Evolutionary conservation across 2,888 invertebrate genomes (phyloP).

Genomic region (Hedya salicella): DNA sequence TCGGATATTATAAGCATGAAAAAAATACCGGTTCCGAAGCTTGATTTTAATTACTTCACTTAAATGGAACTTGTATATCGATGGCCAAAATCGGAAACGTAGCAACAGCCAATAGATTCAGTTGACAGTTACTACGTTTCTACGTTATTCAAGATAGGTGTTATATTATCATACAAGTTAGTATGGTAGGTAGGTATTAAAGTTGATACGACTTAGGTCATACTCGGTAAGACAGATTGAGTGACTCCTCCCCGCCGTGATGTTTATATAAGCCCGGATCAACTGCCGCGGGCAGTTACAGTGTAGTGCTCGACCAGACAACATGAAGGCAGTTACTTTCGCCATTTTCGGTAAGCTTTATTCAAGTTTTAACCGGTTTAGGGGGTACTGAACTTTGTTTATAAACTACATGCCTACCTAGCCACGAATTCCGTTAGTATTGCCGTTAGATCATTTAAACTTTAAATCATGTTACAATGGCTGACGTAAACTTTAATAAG

Average conservation of each 20-base stretch:
- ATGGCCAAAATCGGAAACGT: no score
- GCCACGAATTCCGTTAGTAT: conserved; percentile 17
- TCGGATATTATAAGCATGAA: no score
- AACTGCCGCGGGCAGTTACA: conserved; percentile 60
- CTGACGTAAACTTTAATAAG: no score
- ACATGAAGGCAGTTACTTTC: conserved; percentile 70
- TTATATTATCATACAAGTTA: no score
- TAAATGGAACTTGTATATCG: no score
- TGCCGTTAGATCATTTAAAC: neutral
- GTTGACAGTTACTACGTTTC: no score
- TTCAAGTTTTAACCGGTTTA: conserved; percentile 24
- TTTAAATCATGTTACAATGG: neutral
- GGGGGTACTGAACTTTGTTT: neutral
- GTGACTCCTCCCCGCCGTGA: conserved; percentile 10
- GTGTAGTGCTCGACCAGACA: conserved; percentile 53
- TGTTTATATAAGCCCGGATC: conserved; percentile 40
- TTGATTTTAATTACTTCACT: no score
- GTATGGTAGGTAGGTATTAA: conserved; percentile 3
- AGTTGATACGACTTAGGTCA: conserved; percentile 33
- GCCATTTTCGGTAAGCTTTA: conserved; percentile 73
- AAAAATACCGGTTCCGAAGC: no score
- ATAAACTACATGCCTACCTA: neutral
- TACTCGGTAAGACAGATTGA: conserved; percentile 25
- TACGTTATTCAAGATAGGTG: no score
- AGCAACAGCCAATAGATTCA: no score